Conservation (phyloP, 2,888 invertebrate genomes). For the Criorhina ranunculi region DNA sequence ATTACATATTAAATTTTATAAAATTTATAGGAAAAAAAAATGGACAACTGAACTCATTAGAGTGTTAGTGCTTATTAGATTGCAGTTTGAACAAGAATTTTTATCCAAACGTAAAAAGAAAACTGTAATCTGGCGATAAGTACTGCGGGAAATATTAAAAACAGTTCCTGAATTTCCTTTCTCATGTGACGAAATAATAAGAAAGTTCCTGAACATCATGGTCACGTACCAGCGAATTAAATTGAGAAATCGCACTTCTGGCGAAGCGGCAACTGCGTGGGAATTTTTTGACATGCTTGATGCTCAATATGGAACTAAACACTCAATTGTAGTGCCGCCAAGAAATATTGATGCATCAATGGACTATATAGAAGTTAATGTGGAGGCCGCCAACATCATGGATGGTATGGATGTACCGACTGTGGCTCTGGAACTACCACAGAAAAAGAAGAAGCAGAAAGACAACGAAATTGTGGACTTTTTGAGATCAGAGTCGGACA, state of each 20-base stretch:
- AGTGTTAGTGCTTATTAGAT: no score
- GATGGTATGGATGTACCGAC: background rate
- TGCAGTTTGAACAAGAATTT: constrained; percentile 4
- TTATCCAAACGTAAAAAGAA: background rate
- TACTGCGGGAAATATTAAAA: no score
- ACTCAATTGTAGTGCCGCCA: background rate
- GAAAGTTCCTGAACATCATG: constrained; percentile 2
- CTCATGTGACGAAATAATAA: background rate
- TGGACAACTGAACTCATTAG: no score
- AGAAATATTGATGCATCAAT: background rate
- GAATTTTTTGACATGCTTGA: background rate
- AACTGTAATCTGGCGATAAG: background rate
- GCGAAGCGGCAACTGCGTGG: constrained; percentile 5
- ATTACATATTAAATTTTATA: no score
- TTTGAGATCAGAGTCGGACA: background rate
- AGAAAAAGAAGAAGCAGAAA: background rate
- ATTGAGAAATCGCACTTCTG: constrained; percentile 1
- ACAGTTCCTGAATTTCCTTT: background rate
- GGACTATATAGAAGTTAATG: background rate
- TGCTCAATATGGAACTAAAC: background rate
- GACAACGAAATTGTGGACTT: constrained; percentile 3
- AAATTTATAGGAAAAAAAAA: no score
- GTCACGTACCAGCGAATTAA: background rate
- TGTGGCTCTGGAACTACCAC: background rate
- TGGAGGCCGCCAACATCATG: background rate